Evolutionary conservation across 2,888 invertebrate species (phyloP).

Genomic region (Lagria hirta): DNA sequence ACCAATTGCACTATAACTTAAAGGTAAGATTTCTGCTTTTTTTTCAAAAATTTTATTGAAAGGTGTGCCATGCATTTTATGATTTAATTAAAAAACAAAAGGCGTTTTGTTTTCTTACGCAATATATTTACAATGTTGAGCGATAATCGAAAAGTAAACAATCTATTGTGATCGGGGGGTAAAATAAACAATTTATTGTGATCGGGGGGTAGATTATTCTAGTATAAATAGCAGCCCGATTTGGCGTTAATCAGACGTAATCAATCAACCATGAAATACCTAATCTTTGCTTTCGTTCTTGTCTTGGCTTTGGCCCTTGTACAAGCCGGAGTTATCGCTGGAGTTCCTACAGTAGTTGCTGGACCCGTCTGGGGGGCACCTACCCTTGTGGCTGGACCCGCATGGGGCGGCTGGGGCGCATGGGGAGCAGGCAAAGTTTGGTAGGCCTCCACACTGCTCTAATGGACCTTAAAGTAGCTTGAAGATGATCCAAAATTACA

Average conservation of each 20-base stretch:
- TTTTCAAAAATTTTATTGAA: too few relatives aligned
- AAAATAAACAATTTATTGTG: too few relatives aligned
- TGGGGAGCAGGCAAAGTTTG: slow-evolving; percentile 6
- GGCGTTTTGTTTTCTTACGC: too few relatives aligned
- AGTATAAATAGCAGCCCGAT: slow-evolving; percentile 8
- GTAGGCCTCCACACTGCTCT: slow-evolving; percentile 6
- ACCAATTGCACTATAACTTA: too few relatives aligned
- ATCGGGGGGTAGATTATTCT: too few relatives aligned
- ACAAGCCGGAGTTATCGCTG: slow-evolving; percentile 9
- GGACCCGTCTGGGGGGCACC: slow-evolving; percentile 16
- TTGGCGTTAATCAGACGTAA: slow-evolving; percentile 6
- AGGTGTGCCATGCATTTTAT: too few relatives aligned
- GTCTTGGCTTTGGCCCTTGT: slow-evolving; percentile 22
- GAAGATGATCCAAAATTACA: slow-evolving; percentile 15
- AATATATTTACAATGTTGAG: too few relatives aligned
- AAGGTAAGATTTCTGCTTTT: too few relatives aligned
- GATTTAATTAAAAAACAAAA: too few relatives aligned
- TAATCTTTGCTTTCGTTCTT: slow-evolving; percentile 13
- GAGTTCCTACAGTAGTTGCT: slow-evolving; percentile 3
- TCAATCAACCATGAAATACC: slow-evolving; percentile 15
- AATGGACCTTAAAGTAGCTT: slow-evolving; percentile 6
- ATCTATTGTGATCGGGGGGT: too few relatives aligned
- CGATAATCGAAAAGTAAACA: too few relatives aligned
- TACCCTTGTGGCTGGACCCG: slow-evolving; percentile 20
- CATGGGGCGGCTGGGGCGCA: slow-evolving; percentile 30